phyloP scores from a whole-genome alignment of 1,140 invertebrate genomes.

The Drosophila arizonae region DNA sequence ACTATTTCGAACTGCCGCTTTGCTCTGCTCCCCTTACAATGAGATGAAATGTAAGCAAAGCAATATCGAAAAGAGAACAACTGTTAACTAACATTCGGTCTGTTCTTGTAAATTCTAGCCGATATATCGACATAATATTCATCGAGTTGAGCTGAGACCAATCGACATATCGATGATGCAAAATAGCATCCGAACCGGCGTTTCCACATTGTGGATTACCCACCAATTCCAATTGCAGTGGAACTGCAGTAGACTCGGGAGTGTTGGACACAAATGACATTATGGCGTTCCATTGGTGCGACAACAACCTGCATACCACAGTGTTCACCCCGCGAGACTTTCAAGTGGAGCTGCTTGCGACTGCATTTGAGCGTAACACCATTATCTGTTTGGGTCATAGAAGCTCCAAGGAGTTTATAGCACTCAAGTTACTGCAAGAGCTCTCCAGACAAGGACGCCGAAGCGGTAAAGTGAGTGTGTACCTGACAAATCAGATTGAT shows the following conservation, averaged over 20 bases:
- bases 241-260: slow-evolving; percentile 14
- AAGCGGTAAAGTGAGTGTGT: slow-evolving; percentile 60
- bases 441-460: slow-evolving; percentile 85
- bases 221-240: slow-evolving; percentile 35
- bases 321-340: slow-evolving; percentile 90
- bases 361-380: slow-evolving; percentile 90
- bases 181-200: slow-evolving; percentile 44
- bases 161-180: slow-evolving; percentile 29
- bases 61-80: neutral
- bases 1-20: neutral
- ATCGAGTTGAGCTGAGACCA: neutral
- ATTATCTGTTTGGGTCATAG: slow-evolving; percentile 93
- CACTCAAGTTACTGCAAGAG: slow-evolving; percentile 93
- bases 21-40: too few relatives aligned
- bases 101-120: neutral
- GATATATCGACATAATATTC: slow-evolving; percentile 4
- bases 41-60: neutral
- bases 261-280: slow-evolving; percentile 38
- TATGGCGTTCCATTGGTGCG: slow-evolving; percentile 83
- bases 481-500: slow-evolving; percentile 54
- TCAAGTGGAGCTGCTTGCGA: slow-evolving; percentile 92
- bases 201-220: slow-evolving; percentile 42
- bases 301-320: slow-evolving; percentile 83
- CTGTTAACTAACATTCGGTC: neutral
- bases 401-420: slow-evolving; percentile 93